A percentile compares a stretch with the other conserved stretches of the same genome.
These are phyloP conservation scores for Rhynchotus rufescens DNA, from an alignment of 2,797 vertebrate genomes.

Conservation along the genomic window DNA sequence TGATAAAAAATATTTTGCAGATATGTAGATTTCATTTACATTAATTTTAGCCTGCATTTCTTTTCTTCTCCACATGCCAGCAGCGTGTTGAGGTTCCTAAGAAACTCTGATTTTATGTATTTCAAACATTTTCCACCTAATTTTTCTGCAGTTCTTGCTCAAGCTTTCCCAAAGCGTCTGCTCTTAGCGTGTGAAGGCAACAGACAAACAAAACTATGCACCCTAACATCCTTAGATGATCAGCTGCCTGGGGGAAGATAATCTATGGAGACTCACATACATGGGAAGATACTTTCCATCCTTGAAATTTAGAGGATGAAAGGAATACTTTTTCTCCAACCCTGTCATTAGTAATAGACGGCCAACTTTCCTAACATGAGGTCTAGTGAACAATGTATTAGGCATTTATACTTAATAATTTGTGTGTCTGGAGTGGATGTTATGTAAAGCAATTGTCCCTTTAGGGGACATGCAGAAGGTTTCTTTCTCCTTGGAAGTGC, in stretches of 20 bases:
- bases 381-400: conserved; percentile 34
- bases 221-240: fast-evolving
- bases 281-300: neutral
- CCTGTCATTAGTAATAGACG: conserved; percentile 12
- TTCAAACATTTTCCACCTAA: neutral
- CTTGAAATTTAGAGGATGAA: neutral
- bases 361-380: neutral
- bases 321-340: conserved; percentile 9
- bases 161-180: neutral
- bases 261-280: neutral
- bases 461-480: neutral
- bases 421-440: neutral
- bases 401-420: neutral
- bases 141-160: neutral
- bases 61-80: neutral
- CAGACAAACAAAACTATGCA: neutral
- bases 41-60: neutral
- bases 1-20: neutral
- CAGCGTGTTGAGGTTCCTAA: neutral
- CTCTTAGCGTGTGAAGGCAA: neutral
- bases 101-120: neutral
- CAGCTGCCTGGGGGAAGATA: neutral
- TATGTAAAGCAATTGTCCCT: neutral
- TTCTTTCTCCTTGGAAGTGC: conserved; percentile 57
- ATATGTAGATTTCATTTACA: neutral